These are phyloP conservation scores for Tetramorium alpestre DNA, from an alignment of 1,140 invertebrate species.

Conservation along the genomic window DNA sequence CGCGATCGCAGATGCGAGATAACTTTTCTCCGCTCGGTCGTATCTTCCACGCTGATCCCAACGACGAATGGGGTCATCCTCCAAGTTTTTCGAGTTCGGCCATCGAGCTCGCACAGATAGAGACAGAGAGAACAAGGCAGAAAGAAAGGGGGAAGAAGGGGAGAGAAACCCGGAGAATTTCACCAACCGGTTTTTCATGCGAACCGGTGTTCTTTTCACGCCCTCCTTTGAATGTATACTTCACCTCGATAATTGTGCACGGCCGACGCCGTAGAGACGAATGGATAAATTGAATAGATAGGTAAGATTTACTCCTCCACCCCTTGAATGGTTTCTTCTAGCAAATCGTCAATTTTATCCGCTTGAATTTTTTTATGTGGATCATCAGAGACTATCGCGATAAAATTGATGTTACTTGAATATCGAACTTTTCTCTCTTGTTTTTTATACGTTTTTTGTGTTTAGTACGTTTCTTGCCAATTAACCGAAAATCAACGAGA, in stretches of 20 bases:
- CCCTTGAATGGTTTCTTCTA: neutral
- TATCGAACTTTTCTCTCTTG: neutral
- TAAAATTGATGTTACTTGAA: neutral
- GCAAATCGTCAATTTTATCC: neutral
- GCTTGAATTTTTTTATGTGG: neutral
- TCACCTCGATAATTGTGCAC: constrained; percentile 30
- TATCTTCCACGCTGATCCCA: constrained; percentile 60
- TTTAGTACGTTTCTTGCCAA: neutral
- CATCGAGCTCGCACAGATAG: constrained; percentile 21
- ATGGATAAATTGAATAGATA: constrained; percentile 35
- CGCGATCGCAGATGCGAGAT: constrained; percentile 58
- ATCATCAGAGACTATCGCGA: neutral
- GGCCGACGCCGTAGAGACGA: neutral
- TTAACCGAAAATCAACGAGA: neutral
- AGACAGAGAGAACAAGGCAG: neutral
- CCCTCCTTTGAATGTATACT: neutral
- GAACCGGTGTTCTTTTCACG: constrained; percentile 54
- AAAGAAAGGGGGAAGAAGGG: neutral
- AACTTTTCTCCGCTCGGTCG: constrained; percentile 61
- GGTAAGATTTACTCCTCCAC: neutral
- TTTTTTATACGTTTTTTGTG: too few species aligned
- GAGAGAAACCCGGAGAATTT: constrained; percentile 20
- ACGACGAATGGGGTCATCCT: constrained; percentile 69
- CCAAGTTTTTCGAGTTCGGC: constrained; percentile 67
- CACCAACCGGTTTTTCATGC: constrained; percentile 12